These are phyloP conservation scores for Trichomycterus rosablanca DNA, from an alignment of 2,113 vertebrate genomes.

Conservation along the genomic window DNA sequence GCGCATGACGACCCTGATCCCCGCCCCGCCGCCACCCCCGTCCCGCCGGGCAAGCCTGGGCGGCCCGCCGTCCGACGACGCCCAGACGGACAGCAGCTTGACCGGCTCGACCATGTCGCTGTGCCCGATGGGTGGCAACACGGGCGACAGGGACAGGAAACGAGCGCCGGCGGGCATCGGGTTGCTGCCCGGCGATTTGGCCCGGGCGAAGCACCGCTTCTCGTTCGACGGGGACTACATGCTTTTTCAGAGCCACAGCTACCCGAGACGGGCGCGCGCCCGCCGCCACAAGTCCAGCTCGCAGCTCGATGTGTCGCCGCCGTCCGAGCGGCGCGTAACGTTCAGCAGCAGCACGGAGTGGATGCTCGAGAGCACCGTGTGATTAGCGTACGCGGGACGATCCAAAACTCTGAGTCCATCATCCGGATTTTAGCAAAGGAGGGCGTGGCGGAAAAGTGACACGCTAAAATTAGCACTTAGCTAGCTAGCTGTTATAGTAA, in stretches of 20 bases:
- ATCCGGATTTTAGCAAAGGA: too few relatives aligned
- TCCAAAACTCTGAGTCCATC: not conserved
- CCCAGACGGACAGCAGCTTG: slow-evolving; percentile 72
- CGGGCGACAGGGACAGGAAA: slow-evolving; percentile 67
- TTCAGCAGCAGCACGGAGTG: slow-evolving; percentile 95
- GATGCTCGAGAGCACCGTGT: slow-evolving; percentile 96
- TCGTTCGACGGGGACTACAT: slow-evolving; percentile 89
- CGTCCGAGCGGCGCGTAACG: slow-evolving; percentile 75
- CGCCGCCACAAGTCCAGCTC: slow-evolving; percentile 86
- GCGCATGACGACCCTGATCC: slow-evolving; percentile 17
- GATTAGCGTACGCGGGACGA: slow-evolving; percentile 50
- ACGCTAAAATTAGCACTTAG: too few relatives aligned
- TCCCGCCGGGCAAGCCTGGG: slow-evolving; percentile 60
- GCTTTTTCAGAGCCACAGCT: slow-evolving; percentile 94
- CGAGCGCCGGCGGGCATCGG: slow-evolving; percentile 58
- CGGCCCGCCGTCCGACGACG: slow-evolving; percentile 66
- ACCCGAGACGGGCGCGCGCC: slow-evolving; percentile 86
- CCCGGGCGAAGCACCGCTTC: slow-evolving; percentile 84
- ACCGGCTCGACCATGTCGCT: slow-evolving; percentile 82
- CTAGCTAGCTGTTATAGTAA: too few relatives aligned
- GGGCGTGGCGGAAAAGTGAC: too few relatives aligned
- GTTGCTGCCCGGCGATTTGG: slow-evolving; percentile 71
- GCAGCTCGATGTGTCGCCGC: slow-evolving; percentile 76
- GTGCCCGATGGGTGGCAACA: slow-evolving; percentile 75
- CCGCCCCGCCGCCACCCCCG: slow-evolving; percentile 52